These are phyloP conservation scores for Xyrauchen texanus DNA, from an alignment of 2,113 vertebrate species.

Conservation along the genomic window DNA sequence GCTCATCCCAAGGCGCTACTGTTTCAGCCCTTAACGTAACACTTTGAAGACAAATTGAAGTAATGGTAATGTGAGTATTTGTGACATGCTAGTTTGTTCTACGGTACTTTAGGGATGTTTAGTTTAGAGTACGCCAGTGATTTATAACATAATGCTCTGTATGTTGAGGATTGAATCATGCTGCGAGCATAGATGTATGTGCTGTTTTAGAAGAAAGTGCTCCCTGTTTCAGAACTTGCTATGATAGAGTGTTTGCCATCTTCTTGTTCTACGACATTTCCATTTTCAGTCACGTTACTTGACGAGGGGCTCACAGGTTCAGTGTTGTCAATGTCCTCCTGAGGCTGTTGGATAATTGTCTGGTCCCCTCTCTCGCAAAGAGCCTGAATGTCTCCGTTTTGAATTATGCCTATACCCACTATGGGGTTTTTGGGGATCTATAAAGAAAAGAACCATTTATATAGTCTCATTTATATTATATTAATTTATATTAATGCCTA, in stretches of 20 bases:
- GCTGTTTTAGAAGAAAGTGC: not conserved
- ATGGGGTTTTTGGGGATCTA: no score
- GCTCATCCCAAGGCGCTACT: no score
- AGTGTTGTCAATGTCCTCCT: slow-evolving; percentile 28
- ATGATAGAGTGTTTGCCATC: slow-evolving; percentile 34
- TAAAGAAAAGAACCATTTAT: no score
- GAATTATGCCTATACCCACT: no score
- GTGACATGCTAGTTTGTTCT: not conserved
- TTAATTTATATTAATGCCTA: no score
- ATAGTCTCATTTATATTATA: no score
- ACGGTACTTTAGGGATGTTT: not conserved
- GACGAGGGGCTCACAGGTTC: not conserved
- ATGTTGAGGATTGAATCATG: no score
- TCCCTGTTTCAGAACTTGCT: slow-evolving; percentile 53
- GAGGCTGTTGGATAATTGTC: not conserved
- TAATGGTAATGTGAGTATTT: not conserved
- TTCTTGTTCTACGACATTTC: slow-evolving; percentile 65
- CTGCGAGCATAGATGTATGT: not conserved
- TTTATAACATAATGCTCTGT: slow-evolving; percentile 16
- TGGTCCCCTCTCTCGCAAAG: no score
- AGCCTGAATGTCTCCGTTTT: no score
- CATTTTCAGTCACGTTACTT: slow-evolving; percentile 41
- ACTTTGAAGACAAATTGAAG: not conserved
- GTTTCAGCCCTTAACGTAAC: not conserved
- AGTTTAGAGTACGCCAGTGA: not conserved